phyloP scores from a whole-genome alignment of 1,140 invertebrate species.

The Drosophila melanica region DNA sequence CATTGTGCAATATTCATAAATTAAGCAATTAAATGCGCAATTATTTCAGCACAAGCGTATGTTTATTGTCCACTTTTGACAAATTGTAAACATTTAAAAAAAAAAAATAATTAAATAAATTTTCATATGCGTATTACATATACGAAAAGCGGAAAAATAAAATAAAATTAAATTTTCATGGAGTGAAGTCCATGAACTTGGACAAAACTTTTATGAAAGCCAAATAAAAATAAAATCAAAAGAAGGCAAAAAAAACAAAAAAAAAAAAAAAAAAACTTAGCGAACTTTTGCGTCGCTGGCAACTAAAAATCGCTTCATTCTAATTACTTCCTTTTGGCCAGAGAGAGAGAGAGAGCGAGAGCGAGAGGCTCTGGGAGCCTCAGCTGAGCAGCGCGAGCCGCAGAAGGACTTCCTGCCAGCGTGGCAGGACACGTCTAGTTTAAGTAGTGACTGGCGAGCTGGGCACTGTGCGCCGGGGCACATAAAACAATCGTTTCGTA shows the following conservation, averaged over 20 bases:
- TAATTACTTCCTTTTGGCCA: constrained; percentile 73
- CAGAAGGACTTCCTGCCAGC: constrained; percentile 64
- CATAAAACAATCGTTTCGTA: constrained; percentile 84
- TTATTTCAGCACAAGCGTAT: constrained; percentile 67
- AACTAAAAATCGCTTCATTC: constrained; percentile 82
- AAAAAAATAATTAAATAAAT: too few species aligned
- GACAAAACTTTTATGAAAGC: constrained; percentile 27
- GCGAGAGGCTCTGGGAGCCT: neutral
- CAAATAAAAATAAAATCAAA: constrained; percentile 9
- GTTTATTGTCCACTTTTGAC: constrained; percentile 53
- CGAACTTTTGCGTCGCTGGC: constrained; percentile 39
- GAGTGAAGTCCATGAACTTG: constrained; percentile 59
- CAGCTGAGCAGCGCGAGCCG: constrained; percentile 39
- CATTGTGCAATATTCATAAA: constrained; percentile 78
- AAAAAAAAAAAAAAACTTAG: constrained; percentile 30
- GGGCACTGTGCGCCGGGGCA: constrained; percentile 30
- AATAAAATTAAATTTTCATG: constrained; percentile 67
- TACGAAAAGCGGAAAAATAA: constrained; percentile 45
- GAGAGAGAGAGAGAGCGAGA: constrained; percentile 18
- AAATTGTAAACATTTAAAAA: constrained; percentile 39
- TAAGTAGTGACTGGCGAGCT: constrained; percentile 47
- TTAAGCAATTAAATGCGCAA: constrained; percentile 74
- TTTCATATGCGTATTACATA: neutral
- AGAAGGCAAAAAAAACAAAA: constrained; percentile 20
- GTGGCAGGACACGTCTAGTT: constrained; percentile 62